Evolutionary conservation across 2,113 vertebrate genomes (phyloP).

Genomic region (Genyomyrus donnyi): DNA sequence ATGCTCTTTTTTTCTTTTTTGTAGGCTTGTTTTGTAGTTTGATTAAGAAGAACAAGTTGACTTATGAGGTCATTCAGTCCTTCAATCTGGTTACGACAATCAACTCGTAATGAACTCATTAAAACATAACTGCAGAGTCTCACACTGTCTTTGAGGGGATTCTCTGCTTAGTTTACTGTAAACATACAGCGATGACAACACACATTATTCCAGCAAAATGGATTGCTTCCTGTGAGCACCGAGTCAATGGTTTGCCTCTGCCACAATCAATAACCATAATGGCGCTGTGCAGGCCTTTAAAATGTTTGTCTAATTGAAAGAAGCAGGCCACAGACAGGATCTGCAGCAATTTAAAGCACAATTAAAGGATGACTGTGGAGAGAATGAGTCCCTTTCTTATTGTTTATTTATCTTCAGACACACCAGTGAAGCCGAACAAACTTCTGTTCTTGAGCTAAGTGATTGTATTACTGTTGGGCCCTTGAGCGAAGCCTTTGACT

Average conservation of each 20-base stretch:
- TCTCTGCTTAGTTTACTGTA: neutral
- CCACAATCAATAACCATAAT: slow-evolving; percentile 20
- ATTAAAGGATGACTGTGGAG: neutral
- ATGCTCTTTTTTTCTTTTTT: neutral
- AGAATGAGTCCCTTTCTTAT: neutral
- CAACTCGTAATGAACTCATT: neutral
- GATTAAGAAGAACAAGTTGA: neutral
- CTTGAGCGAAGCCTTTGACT: neutral
- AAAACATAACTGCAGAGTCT: neutral
- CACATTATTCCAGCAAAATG: slow-evolving; percentile 10
- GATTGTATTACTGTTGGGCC: neutral
- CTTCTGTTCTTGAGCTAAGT: neutral
- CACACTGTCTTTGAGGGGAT: slow-evolving; percentile 2
- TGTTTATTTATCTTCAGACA: neutral
- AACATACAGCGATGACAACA: neutral
- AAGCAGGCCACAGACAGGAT: slow-evolving; percentile 3
- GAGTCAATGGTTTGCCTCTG: slow-evolving; percentile 3
- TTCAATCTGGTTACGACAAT: neutral
- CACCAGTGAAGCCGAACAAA: neutral
- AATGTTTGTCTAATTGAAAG: slow-evolving; percentile 24
- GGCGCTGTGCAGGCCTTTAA: neutral
- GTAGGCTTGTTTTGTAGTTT: neutral
- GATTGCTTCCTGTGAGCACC: slow-evolving; percentile 10
- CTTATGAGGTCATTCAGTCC: neutral
- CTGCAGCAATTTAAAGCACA: neutral